Conservation (phyloP, 2,113 vertebrate species). For the Cygnus buccinator region DNA sequence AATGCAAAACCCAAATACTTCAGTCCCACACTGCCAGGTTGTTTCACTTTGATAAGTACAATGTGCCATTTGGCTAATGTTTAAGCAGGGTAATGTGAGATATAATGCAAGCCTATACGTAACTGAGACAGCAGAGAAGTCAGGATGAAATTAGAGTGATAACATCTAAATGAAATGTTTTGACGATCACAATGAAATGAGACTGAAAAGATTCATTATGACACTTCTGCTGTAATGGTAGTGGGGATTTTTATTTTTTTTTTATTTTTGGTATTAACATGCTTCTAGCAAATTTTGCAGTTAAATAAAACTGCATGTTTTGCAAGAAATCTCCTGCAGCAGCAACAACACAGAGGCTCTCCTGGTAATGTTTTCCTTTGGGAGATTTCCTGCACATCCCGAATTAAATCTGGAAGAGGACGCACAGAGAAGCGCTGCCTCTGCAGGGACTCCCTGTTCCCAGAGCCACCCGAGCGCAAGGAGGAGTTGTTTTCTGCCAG, state of each 20-base stretch:
- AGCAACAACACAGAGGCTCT: neutral
- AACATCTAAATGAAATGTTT: neutral
- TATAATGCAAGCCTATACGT: neutral
- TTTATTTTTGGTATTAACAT: neutral
- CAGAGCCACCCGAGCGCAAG: neutral
- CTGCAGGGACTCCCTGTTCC: neutral
- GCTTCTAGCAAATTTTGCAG: neutral
- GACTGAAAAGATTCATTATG: neutral
- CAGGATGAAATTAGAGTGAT: neutral
- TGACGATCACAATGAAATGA: neutral
- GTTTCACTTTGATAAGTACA: neutral
- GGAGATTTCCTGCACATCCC: neutral
- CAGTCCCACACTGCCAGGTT: neutral
- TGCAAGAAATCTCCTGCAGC: neutral
- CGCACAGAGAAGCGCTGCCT: neutral
- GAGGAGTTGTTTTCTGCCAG: too few species aligned
- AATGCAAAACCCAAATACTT: neutral
- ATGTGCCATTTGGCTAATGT: rapidly evolving
- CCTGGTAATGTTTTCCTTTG: neutral
- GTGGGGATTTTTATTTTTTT: neutral
- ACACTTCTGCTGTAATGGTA: neutral
- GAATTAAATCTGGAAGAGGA: neutral
- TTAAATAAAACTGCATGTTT: neutral
- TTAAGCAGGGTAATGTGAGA: neutral
- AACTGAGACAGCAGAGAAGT: neutral